Evolutionary conservation across 2,113 vertebrate genomes (phyloP).

Genomic region (Etia nguti): DNA sequence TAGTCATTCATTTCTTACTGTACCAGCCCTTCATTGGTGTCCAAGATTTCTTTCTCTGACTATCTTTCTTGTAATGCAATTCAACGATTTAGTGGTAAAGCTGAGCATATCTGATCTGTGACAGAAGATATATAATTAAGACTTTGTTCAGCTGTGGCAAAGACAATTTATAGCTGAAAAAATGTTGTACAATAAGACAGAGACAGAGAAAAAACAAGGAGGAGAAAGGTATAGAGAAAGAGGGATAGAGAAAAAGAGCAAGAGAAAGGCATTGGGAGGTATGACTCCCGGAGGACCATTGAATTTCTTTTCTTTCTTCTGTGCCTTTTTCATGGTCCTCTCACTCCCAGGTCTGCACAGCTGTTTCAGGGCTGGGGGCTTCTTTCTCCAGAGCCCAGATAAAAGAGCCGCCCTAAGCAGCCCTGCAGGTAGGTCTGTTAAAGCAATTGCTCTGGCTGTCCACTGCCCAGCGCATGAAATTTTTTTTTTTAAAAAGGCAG

Average conservation of each 20-base stretch:
- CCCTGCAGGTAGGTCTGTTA: slow-evolving; percentile 77
- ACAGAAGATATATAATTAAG: neutral
- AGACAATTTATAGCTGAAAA: neutral
- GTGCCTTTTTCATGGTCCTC: slow-evolving; percentile 64
- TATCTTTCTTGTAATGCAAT: neutral
- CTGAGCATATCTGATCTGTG: neutral
- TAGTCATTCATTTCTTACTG: neutral
- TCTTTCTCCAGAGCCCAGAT: slow-evolving; percentile 76
- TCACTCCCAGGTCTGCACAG: slow-evolving; percentile 73
- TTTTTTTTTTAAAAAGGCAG: slow-evolving; percentile 6
- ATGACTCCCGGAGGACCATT: slow-evolving; percentile 62
- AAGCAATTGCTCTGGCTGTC: slow-evolving; percentile 70
- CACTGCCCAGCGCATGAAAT: slow-evolving; percentile 53
- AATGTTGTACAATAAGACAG: neutral
- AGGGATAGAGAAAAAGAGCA: neutral
- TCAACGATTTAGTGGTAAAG: neutral
- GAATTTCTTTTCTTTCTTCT: slow-evolving; percentile 71
- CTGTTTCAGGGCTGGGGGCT: slow-evolving; percentile 73
- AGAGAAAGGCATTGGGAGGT: slow-evolving; percentile 34
- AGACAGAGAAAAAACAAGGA: slow-evolving; percentile 5
- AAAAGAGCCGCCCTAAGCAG: slow-evolving; percentile 74
- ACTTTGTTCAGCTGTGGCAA: neutral
- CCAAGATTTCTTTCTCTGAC: neutral
- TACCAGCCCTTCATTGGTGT: neutral
- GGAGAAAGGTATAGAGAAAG: neutral